Conservation (phyloP, 64 coral and sea anemone genomes). For the Montipora sp. region DNA sequence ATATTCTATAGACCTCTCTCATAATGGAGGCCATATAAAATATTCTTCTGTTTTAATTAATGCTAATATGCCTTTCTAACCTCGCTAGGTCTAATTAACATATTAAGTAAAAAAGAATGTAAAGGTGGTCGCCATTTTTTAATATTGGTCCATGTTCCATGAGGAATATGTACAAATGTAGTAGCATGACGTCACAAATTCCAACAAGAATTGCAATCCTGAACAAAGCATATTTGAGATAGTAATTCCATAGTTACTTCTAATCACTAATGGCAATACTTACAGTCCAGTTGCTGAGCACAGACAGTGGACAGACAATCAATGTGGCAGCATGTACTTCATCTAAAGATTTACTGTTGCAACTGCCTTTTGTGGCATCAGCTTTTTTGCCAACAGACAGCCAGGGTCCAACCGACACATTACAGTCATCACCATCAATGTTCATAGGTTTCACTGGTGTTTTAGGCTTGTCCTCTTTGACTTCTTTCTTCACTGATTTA, state of each 20-base stretch:
- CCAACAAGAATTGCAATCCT: background rate
- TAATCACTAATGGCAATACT: background rate
- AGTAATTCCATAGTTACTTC: too few relatives aligned
- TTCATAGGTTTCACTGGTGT: background rate
- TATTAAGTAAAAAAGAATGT: too few relatives aligned
- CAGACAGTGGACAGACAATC: slow-evolving; percentile 90
- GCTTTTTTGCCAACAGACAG: background rate
- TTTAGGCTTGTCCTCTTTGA: background rate
- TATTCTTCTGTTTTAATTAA: too few relatives aligned
- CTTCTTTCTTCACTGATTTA: slow-evolving; percentile 29
- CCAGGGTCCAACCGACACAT: background rate
- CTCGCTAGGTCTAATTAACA: too few relatives aligned
- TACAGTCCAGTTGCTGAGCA: slow-evolving; percentile 94
- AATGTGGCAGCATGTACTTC: slow-evolving; percentile 55
- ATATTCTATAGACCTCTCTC: too few relatives aligned
- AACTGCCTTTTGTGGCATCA: background rate
- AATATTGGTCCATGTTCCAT: too few relatives aligned
- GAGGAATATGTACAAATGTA: too few relatives aligned
- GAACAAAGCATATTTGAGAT: too few relatives aligned
- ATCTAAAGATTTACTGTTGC: background rate
- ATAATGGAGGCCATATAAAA: too few relatives aligned
- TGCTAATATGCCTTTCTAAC: too few relatives aligned
- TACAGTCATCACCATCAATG: background rate
- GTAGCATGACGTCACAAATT: too few relatives aligned
- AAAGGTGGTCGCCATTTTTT: too few relatives aligned